Conservation (phyloP, 2,888 invertebrate species). For the Rhorus exstirpatorius region DNA sequence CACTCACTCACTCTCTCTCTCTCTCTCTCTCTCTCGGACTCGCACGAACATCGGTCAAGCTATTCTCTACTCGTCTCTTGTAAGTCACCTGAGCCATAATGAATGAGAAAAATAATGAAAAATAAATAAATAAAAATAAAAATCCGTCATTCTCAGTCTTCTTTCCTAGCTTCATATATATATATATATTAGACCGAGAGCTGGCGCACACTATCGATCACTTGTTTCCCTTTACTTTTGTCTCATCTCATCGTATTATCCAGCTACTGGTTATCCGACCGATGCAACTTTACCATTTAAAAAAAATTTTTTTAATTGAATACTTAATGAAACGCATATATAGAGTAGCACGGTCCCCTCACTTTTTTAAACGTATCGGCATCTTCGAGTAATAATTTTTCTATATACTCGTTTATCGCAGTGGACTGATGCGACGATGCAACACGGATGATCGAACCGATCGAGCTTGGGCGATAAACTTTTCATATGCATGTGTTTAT, state of each 20-base stretch:
- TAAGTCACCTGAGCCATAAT: constrained; percentile 48
- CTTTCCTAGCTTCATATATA: constrained; percentile 11
- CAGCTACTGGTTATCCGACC: constrained; percentile 53
- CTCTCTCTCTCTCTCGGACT: constrained; percentile 46
- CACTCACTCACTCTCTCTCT: constrained; percentile 49
- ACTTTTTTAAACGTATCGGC: constrained; percentile 11
- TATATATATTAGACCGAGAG: too few relatives aligned
- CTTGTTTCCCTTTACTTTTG: constrained; percentile 62
- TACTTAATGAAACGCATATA: constrained; percentile 55
- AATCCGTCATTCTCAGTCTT: constrained; percentile 25
- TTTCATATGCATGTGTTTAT: constrained; percentile 4
- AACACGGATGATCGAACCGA: constrained; percentile 46
- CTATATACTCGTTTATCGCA: constrained; percentile 7
- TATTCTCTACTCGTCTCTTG: constrained; percentile 40
- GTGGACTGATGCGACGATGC: constrained; percentile 34
- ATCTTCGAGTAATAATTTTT: constrained; percentile 50
- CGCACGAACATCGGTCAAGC: constrained; percentile 15
- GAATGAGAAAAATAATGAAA: constrained; percentile 17
- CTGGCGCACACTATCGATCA: constrained; percentile 62
- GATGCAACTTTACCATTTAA: constrained; percentile 46
- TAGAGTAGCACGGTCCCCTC: constrained; percentile 62
- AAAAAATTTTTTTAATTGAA: constrained; percentile 45
- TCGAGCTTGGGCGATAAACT: constrained; percentile 43
- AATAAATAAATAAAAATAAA: constrained; percentile 36
- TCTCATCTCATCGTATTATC: constrained; percentile 56